Percentiles rank a stretch among this genome's conserved stretches.
Evolutionary conservation across 2,888 invertebrate species (phyloP).

Genomic region (Erebia aethiops): DNA sequence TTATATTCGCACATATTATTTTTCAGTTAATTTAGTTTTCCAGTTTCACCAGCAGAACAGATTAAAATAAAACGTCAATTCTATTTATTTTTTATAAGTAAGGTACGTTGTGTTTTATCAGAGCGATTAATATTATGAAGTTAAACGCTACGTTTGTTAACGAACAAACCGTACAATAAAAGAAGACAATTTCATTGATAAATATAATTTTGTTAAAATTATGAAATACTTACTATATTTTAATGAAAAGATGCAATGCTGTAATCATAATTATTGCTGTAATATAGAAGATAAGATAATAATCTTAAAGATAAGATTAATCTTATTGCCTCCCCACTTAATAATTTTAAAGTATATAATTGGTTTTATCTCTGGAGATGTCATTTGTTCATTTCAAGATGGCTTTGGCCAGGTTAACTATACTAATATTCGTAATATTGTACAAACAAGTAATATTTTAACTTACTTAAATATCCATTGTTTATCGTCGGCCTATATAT

Average conservation of each 20-base stretch:
- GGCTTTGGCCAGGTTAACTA: constrained; percentile 54
- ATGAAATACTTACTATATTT: background rate
- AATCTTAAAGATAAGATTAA: constrained; percentile 48
- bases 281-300: constrained; percentile 7
- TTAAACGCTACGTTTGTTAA: no score
- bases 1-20: no score
- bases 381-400: constrained; percentile 59
- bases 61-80: no score
- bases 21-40: no score
- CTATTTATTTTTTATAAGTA: no score
- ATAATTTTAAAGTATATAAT: constrained; percentile 55
- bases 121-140: background rate
- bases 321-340: constrained; percentile 47
- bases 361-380: constrained; percentile 54
- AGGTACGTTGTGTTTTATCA: background rate
- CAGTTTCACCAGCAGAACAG: no score
- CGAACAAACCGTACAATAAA: background rate
- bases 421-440: constrained; percentile 52
- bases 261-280: background rate
- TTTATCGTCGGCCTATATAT: background rate
- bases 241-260: background rate
- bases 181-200: background rate
- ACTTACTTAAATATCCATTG: background rate
- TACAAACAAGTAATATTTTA: constrained; percentile 44
- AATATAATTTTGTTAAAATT: no score